These are phyloP conservation scores for Mesorhabditis sp. DNA, from an alignment of 2,888 invertebrate species.

Conservation along the genomic window DNA sequence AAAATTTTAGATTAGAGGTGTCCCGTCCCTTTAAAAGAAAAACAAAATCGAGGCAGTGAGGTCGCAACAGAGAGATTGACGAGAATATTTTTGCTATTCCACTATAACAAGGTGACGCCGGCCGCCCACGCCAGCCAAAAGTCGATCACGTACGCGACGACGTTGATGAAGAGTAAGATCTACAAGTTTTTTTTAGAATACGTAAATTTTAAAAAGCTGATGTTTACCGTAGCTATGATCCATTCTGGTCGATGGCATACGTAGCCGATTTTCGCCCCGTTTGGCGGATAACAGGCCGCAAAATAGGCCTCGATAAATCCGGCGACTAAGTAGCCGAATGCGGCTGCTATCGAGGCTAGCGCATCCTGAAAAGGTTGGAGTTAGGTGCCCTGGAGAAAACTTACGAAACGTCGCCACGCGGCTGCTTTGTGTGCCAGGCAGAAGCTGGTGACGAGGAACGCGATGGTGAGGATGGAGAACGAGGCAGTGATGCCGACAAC, in stretches of 20 bases:
- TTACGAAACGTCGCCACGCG: constrained; percentile 41
- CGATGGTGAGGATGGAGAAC: constrained; percentile 34
- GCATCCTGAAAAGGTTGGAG: constrained; percentile 36
- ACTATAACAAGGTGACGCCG: constrained; percentile 46
- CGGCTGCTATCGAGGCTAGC: constrained; percentile 31
- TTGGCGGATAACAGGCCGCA: constrained; percentile 54
- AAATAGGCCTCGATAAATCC: constrained; percentile 52
- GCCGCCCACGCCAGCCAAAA: constrained; percentile 45
- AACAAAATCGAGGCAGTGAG: no score
- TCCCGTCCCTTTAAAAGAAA: no score
- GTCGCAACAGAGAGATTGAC: no score
- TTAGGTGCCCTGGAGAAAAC: constrained; percentile 6
- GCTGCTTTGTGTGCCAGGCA: constrained; percentile 33
- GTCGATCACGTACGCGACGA: constrained; percentile 45
- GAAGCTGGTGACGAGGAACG: constrained; percentile 33
- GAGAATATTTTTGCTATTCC: background rate
- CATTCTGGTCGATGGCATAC: constrained; percentile 52
- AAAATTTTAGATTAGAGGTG: no score
- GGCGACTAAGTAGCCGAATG: constrained; percentile 42
- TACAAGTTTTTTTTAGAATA: constrained; percentile 19
- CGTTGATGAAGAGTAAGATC: constrained; percentile 48
- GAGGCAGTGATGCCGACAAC: constrained; percentile 36
- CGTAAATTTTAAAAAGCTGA: constrained; percentile 10
- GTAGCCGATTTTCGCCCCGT: constrained; percentile 41
- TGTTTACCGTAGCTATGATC: constrained; percentile 43